Evolutionary conservation across 2,797 vertebrate genomes (phyloP).

Genomic region (Phoebastria nigripes): DNA sequence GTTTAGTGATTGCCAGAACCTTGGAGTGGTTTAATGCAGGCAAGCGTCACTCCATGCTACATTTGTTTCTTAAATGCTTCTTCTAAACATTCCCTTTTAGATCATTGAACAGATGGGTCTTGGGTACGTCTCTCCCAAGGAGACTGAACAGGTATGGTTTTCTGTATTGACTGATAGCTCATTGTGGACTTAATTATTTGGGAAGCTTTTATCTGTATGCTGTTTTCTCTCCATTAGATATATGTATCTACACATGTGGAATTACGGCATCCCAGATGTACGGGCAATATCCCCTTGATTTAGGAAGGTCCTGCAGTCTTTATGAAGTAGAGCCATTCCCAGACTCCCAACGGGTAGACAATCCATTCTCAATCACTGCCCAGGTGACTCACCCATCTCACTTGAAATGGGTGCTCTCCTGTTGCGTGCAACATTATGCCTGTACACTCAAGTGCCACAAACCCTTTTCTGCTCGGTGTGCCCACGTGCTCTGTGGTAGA

Average conservation of each 20-base stretch:
- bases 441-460: not conserved
- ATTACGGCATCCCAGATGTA: not conserved
- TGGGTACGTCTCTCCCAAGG: not conserved
- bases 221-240: not conserved
- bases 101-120: not conserved
- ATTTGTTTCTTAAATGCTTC: constrained; percentile 2
- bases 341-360: not conserved
- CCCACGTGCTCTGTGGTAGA: not conserved
- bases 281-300: not conserved
- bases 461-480: not conserved
- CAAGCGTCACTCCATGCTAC: not conserved
- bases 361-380: not conserved
- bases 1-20: not conserved
- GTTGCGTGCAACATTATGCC: not conserved
- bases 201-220: not conserved
- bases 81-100: not conserved
- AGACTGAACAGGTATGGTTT: not conserved
- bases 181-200: not conserved
- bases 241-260: not conserved
- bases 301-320: not conserved
- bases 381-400: not conserved
- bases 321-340: not conserved
- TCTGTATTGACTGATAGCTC: not conserved
- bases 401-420: not conserved
- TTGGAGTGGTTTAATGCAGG: not conserved